Percentiles rank a stretch among this genome's conserved stretches.
These are phyloP conservation scores for Mylabris sibirica DNA, from an alignment of 2,888 invertebrate genomes.

Conservation along the genomic window DNA sequence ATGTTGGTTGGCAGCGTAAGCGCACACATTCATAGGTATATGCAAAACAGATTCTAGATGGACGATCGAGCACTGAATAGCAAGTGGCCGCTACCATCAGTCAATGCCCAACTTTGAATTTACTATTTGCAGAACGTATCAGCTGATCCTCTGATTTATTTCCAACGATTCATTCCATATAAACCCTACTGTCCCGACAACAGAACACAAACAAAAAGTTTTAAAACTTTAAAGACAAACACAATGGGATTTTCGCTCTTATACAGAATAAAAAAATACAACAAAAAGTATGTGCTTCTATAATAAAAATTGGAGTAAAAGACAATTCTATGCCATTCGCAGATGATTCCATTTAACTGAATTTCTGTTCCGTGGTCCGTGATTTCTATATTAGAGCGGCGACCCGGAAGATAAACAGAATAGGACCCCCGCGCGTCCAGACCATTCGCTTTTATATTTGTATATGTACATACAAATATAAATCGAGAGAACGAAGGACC, in stretches of 20 bases:
- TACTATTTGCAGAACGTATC: constrained; percentile 33
- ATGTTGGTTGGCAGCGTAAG: neutral
- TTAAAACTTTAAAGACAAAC: neutral
- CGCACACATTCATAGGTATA: constrained; percentile 22
- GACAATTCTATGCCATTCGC: constrained; percentile 2
- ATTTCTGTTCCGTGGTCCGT: constrained; percentile 2
- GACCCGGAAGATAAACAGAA: constrained; percentile 39
- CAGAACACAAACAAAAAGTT: neutral
- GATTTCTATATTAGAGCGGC: constrained; percentile 39
- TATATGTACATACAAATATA: neutral
- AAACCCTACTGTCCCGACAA: neutral
- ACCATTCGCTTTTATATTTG: neutral
- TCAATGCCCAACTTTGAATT: constrained; percentile 39
- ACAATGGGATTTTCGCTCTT: neutral
- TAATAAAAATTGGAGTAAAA: neutral
- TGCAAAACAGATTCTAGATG: constrained; percentile 40
- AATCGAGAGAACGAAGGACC: constrained; percentile 21
- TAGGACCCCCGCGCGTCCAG: constrained; percentile 25
- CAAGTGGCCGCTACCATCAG: constrained; percentile 42
- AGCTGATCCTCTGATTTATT: constrained; percentile 34
- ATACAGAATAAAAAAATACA: neutral
- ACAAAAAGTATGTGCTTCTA: too few relatives aligned
- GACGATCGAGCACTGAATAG: constrained; percentile 44
- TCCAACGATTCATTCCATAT: constrained; percentile 12
- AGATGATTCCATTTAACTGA: constrained; percentile 10